These are phyloP conservation scores for Leuciscus waleckii DNA, from an alignment of 2,797 vertebrate genomes.

Conservation along the genomic window DNA sequence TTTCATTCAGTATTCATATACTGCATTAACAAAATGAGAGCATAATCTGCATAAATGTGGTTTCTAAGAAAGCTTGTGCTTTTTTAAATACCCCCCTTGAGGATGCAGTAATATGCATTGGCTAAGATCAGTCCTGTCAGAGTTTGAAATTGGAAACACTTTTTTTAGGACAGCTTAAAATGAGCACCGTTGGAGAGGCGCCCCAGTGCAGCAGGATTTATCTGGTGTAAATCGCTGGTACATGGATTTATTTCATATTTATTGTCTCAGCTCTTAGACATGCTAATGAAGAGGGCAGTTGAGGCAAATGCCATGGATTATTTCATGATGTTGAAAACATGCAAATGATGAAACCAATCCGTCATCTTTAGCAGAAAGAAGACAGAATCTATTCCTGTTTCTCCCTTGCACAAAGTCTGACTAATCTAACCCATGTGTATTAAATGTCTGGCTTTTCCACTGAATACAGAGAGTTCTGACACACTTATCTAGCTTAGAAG, in stretches of 20 bases:
- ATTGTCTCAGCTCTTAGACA: conserved; percentile 55
- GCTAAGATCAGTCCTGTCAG: conserved; percentile 49
- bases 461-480: background rate
- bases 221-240: conserved; percentile 62
- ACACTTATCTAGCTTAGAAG: conserved; percentile 14
- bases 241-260: conserved; percentile 60
- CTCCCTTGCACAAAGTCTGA: background rate
- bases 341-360: conserved; percentile 57
- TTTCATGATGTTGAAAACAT: conserved; percentile 30
- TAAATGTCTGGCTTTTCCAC: background rate
- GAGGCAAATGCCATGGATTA: conserved; percentile 60
- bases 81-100: conserved; percentile 37
- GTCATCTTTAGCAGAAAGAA: conserved; percentile 49
- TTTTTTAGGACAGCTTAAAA: conserved; percentile 57
- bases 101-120: conserved; percentile 27
- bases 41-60: conserved; percentile 24
- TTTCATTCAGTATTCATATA: background rate
- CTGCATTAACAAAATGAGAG: conserved; percentile 25
- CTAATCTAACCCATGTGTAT: conserved; percentile 9
- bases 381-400: background rate
- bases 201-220: conserved; percentile 52
- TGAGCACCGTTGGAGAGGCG: conserved; percentile 42
- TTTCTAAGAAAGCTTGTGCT: conserved; percentile 6
- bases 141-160: conserved; percentile 40
- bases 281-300: conserved; percentile 61